phyloP scores from a whole-genome alignment of 1,140 invertebrate species.

The Drosophila nigrodunni region DNA sequence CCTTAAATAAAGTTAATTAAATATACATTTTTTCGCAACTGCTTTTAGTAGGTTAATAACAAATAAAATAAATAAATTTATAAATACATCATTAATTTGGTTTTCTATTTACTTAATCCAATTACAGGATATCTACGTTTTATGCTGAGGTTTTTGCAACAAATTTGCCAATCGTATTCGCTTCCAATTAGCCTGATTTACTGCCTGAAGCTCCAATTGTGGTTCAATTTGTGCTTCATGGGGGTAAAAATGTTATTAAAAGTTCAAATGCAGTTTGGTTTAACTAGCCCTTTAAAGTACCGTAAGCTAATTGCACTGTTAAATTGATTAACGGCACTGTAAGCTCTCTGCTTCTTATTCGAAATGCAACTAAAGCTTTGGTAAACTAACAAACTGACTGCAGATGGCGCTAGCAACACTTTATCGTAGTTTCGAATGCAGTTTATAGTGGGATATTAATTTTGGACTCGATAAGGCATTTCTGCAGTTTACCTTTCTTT shows the following conservation, averaged over 20 bases:
- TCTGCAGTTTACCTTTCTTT: no score
- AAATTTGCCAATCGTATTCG: neutral
- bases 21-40: no score
- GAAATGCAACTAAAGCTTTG: slow-evolving; percentile 6
- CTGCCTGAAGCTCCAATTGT: neutral
- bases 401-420: slow-evolving; percentile 29
- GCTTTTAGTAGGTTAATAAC: no score
- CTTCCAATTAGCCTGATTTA: neutral
- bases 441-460: no score
- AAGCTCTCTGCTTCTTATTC: slow-evolving; percentile 8
- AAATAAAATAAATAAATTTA: no score
- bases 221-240: neutral
- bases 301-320: slow-evolving; percentile 14
- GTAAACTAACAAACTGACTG: neutral
- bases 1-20: no score
- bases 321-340: neutral
- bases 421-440: neutral
- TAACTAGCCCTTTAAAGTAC: neutral
- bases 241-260: neutral
- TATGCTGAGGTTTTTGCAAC: no score
- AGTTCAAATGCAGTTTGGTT: neutral
- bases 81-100: no score
- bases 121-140: no score
- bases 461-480: no score
- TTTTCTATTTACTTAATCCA: no score